Conservation (phyloP, 1,140 invertebrate species). For the Acromyrmex charruanus region DNA sequence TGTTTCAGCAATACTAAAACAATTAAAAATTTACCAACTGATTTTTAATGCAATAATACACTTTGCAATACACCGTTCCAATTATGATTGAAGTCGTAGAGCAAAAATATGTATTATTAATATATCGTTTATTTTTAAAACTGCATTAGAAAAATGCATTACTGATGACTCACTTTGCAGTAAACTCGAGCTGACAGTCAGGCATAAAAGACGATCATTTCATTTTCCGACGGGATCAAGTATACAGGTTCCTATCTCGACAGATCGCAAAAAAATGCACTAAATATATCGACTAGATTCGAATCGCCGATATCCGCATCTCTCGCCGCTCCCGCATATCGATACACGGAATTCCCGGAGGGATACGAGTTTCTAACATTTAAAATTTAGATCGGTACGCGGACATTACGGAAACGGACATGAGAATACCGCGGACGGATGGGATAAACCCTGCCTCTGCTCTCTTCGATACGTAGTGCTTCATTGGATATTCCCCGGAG, state of each 20-base stretch:
- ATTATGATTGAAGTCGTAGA: background rate
- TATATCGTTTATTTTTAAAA: background rate
- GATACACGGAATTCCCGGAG: constrained; percentile 39
- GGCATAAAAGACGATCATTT: constrained; percentile 1
- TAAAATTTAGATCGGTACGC: constrained; percentile 72
- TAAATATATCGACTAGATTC: constrained; percentile 41
- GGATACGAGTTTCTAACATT: constrained; percentile 63
- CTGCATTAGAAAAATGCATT: background rate
- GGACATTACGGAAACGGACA: constrained; percentile 58
- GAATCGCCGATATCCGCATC: constrained; percentile 47
- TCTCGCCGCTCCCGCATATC: background rate
- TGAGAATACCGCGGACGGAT: constrained; percentile 33
- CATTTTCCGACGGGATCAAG: constrained; percentile 34
- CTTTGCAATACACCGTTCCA: background rate
- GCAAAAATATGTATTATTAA: background rate
- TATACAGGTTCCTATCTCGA: constrained; percentile 33
- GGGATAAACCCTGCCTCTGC: constrained; percentile 56
- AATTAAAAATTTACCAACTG: background rate
- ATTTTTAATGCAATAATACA: background rate
- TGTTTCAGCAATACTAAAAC: background rate
- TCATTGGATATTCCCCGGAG: constrained; percentile 71
- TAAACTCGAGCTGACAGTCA: constrained; percentile 28
- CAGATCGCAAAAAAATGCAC: constrained; percentile 35
- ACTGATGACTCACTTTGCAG: constrained; percentile 14
- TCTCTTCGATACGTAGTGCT: constrained; percentile 31